phyloP scores from a whole-genome alignment of 2,113 vertebrate species.

The Rhinoderma darwinii region DNA sequence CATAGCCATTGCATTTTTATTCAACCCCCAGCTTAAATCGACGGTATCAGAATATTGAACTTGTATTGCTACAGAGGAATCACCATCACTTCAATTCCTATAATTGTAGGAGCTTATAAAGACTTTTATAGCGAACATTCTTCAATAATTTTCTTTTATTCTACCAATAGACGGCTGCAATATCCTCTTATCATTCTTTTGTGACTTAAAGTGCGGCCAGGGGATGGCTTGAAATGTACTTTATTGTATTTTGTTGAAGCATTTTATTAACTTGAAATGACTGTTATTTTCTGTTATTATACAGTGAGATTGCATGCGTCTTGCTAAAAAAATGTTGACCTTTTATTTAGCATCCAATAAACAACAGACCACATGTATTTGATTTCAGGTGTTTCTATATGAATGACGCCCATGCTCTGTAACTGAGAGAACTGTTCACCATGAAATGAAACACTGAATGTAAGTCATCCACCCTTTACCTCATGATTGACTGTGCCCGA shows the following conservation, averaged over 20 bases:
- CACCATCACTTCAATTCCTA: not conserved
- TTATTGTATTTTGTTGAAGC: slow-evolving; percentile 31
- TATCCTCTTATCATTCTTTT: slow-evolving; percentile 50
- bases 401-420: not conserved
- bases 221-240: slow-evolving; percentile 20
- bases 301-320: not conserved
- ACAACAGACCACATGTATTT: not conserved
- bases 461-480: too few relatives aligned
- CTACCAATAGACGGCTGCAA: slow-evolving; percentile 24
- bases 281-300: slow-evolving; percentile 42
- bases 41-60: not conserved
- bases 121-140: not conserved
- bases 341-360: slow-evolving; percentile 18
- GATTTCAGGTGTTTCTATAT: not conserved
- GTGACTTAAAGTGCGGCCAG: slow-evolving; percentile 12
- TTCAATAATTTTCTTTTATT: not conserved
- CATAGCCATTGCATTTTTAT: not conserved
- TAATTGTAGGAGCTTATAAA: not conserved
- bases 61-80: not conserved
- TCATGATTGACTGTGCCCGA: too few relatives aligned
- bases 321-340: not conserved
- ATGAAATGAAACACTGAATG: not conserved
- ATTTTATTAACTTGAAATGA: slow-evolving; percentile 43
- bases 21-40: not conserved
- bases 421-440: not conserved